Evolutionary conservation across 2,888 invertebrate genomes (phyloP).

Genomic region (Eupithecia abbreviata): DNA sequence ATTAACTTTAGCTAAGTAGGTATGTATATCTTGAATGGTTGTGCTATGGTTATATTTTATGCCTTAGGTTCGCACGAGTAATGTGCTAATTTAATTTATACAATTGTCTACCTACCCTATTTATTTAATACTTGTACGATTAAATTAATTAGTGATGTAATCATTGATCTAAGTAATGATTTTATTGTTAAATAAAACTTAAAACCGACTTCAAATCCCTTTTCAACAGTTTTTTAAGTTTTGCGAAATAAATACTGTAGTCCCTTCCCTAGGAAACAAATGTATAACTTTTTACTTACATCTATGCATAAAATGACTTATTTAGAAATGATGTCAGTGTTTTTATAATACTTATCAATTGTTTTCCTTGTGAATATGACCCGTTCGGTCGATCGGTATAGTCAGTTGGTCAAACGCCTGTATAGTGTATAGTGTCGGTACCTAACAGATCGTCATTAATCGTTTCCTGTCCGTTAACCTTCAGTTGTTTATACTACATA

Average conservation of each 20-base stretch:
- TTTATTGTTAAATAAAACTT: too few species aligned
- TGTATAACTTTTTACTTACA: too few species aligned
- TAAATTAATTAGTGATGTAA: neutral
- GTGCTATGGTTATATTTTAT: neutral
- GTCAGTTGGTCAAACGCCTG: too few species aligned
- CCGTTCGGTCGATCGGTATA: neutral
- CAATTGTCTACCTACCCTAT: neutral
- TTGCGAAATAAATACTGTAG: too few species aligned
- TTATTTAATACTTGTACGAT: neutral
- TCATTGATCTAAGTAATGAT: neutral
- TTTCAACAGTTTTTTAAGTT: too few species aligned
- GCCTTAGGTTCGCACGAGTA: neutral
- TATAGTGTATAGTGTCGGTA: neutral
- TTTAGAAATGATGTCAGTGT: conserved; percentile 16
- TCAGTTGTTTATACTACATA: conserved; percentile 30
- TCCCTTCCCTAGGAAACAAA: too few species aligned
- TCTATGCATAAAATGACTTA: neutral
- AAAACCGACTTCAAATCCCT: too few species aligned
- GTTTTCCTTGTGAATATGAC: conserved; percentile 4
- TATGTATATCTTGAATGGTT: too few species aligned
- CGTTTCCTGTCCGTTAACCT: conserved; percentile 39
- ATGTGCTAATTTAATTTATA: neutral
- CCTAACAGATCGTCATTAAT: neutral
- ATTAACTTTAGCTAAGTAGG: too few species aligned
- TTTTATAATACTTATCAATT: neutral